Conservation (phyloP, 53 echinoderm and acorn worm species). For the Arbacia lixula region DNA sequence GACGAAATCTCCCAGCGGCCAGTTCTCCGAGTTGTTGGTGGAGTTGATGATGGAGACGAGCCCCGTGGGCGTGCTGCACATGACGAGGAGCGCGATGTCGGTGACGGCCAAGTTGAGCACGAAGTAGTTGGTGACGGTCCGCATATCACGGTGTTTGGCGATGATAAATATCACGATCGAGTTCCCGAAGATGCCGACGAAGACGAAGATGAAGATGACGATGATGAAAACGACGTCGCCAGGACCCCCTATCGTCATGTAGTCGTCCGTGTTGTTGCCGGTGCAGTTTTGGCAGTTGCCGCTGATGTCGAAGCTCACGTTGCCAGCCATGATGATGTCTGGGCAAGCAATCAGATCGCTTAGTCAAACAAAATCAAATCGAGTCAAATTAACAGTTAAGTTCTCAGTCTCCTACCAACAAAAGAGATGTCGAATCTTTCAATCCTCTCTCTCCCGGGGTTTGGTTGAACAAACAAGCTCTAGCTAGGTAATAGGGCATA, state of each 20-base stretch:
- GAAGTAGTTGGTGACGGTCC: constrained; percentile 93
- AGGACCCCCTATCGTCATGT: background rate
- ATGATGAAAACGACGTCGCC: constrained; percentile 1
- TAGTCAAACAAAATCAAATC: too few relatives aligned
- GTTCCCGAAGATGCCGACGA: constrained; percentile 77
- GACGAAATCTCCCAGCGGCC: constrained; percentile 74
- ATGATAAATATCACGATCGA: constrained; percentile 83
- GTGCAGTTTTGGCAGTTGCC: constrained; percentile 8
- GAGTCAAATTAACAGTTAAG: too few relatives aligned
- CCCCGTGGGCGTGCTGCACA: constrained; percentile 78
- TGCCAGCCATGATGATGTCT: too few relatives aligned
- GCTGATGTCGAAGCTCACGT: too few relatives aligned
- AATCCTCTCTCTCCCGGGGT: too few relatives aligned
- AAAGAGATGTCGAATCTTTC: too few relatives aligned
- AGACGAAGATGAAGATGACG: constrained; percentile 61
- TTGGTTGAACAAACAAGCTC: too few relatives aligned
- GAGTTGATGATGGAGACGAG: constrained; percentile 27
- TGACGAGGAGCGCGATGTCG: constrained; percentile 79
- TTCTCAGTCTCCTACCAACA: too few relatives aligned
- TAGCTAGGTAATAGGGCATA: too few relatives aligned
- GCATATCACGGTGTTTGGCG: constrained; percentile 86
- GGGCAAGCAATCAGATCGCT: too few relatives aligned
- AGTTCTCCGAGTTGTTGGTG: constrained; percentile 5
- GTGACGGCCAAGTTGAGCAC: constrained; percentile 84
- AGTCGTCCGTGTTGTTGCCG: background rate